phyloP scores from a whole-genome alignment of 2,113 vertebrate genomes.

The Cephalophus harveyi region DNA sequence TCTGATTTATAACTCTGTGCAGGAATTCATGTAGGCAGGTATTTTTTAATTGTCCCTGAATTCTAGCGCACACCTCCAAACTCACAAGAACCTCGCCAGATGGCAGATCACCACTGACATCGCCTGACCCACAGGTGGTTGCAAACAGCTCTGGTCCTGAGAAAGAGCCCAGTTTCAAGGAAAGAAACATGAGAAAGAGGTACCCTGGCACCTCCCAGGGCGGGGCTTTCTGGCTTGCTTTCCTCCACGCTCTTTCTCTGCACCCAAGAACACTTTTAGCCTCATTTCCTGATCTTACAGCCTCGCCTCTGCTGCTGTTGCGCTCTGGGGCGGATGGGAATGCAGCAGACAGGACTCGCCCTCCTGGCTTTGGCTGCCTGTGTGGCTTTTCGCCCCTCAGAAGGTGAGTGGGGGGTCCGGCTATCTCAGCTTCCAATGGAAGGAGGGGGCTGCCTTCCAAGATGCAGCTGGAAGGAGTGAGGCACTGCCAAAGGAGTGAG shows the following conservation, averaged over 20 bases:
- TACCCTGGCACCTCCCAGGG: slow-evolving; percentile 55
- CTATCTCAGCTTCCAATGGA: neutral
- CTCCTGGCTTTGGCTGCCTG: slow-evolving; percentile 52
- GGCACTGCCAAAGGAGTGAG: no score
- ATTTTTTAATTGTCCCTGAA: neutral
- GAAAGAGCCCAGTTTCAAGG: neutral
- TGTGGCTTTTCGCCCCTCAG: slow-evolving; percentile 15
- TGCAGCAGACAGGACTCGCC: slow-evolving; percentile 61
- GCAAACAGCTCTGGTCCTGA: neutral
- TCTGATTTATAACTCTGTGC: neutral
- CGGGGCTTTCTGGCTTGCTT: slow-evolving; percentile 58
- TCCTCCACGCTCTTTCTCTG: neutral
- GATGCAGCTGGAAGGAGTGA: neutral
- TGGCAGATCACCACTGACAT: neutral
- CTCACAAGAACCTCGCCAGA: neutral
- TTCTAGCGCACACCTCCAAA: neutral
- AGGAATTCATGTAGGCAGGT: neutral
- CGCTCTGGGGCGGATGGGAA: slow-evolving; percentile 16
- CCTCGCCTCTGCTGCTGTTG: neutral
- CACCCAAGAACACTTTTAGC: neutral
- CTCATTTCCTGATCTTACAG: slow-evolving; percentile 31
- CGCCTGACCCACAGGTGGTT: neutral
- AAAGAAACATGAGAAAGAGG: slow-evolving; percentile 28
- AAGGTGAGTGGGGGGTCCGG: slow-evolving; percentile 74
- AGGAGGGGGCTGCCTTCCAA: neutral